Evolutionary conservation across 1,140 invertebrate species (phyloP).

Genomic region (Pogonognathellus flavescens): DNA sequence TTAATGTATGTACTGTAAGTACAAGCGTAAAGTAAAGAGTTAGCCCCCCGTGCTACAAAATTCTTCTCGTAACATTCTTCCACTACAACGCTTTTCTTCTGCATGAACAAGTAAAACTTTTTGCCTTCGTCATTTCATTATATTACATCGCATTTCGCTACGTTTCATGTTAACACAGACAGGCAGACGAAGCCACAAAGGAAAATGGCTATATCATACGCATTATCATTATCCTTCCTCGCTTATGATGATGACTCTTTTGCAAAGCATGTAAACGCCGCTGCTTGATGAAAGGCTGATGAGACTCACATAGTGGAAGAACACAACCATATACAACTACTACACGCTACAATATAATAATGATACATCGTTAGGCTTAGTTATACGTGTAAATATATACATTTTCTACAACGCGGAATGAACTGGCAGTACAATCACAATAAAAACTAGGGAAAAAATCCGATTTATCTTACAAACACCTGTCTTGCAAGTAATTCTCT

Average conservation of each 20-base stretch:
- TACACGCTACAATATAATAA: neutral
- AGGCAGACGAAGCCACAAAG: constrained; percentile 9
- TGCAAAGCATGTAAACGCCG: constrained; percentile 26
- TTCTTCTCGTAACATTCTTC: constrained; percentile 13
- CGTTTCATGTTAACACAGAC: neutral
- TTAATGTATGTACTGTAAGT: neutral
- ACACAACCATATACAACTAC: too few relatives aligned
- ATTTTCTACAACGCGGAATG: neutral
- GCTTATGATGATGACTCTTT: constrained; percentile 22
- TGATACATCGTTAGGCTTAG: neutral
- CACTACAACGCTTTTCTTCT: neutral
- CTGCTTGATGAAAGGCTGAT: neutral
- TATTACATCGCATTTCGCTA: constrained; percentile 12
- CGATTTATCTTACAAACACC: constrained; percentile 42
- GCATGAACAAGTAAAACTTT: constrained; percentile 21
- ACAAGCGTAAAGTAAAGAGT: constrained; percentile 23
- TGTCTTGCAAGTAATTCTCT: neutral
- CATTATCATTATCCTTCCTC: constrained; percentile 31
- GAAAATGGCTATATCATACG: constrained; percentile 41
- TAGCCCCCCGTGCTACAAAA: constrained; percentile 11
- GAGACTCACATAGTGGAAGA: neutral
- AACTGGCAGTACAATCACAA: constrained; percentile 19
- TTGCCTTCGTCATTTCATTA: constrained; percentile 20
- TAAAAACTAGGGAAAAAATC: constrained; percentile 22
- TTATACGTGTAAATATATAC: neutral